Base-by-base conservation (phyloP, 2,797 vertebrate genomes). In the Semaprochilodus insignis region DNA sequence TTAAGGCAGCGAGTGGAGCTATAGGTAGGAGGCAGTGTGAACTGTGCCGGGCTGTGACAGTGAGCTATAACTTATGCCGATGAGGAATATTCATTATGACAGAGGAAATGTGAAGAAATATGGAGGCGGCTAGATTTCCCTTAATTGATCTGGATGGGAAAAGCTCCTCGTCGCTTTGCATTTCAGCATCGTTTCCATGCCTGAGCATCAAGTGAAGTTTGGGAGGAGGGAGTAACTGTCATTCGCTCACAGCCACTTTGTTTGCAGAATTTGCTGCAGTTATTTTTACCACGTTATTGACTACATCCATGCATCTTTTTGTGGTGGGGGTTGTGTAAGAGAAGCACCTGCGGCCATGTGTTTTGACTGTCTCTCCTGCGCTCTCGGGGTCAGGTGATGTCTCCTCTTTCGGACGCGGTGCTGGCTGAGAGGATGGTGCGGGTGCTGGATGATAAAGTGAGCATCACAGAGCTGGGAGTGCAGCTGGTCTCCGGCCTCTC, bases 391-490 rank as follows among this genome's bases (percentile, higher is more conserved):
- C 70, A 97, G 96, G 95, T 96, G 87, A 82, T 96, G 85, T 97
- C 96, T 74, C 96, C 96, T 0, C 88, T 97, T 44, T 96, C 95
- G 0, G 96, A 96, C 90, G 93, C 93, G 62, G 96, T 96, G 91
- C 90, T 97, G 92, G 96, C 94, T 6, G 96, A 97, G 93, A 96
- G 94, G 93, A 95, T 93, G 0, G 93, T 97, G 75, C 95, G 92
- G 0, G 96, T 97, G 80, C 81, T 95, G 52, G 96, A 97, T 69
- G 96, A 97, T 90, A 97, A 95, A 85, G 96, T 97, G 84, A 94
- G 94, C 2, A 93, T 96, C 87, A 95, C 93, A 1, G 95, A 95
- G 83, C 88, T 97, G 6, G 94, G 95, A 7, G 86, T 96, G 71
- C 96, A 97, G 90, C 89, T 96, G 55, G 95, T 97, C 78, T 94